These are phyloP conservation scores for Rhinogobio ventralis DNA, from an alignment of 2,797 vertebrate genomes.

Conservation along the genomic window DNA sequence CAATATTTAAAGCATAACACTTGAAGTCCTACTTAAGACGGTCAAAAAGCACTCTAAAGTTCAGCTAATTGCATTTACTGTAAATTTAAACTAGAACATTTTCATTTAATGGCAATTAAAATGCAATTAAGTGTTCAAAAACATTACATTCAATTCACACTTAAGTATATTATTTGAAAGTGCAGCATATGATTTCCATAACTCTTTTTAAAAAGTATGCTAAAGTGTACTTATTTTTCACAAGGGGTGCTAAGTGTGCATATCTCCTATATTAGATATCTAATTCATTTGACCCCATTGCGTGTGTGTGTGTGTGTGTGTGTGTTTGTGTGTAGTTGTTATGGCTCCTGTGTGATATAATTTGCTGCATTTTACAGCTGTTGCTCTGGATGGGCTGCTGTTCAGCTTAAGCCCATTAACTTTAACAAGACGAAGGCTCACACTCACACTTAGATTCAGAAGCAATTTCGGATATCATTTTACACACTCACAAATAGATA, in stretches of 20 bases:
- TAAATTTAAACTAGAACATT: background rate
- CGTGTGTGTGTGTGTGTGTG: slow-evolving; percentile 15
- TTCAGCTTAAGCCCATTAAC: slow-evolving; percentile 71
- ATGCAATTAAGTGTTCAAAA: background rate
- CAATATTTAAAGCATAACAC: background rate
- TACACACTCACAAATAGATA: slow-evolving; percentile 20
- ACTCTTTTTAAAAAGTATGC: background rate
- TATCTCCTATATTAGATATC: background rate
- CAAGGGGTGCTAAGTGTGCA: background rate
- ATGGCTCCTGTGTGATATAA: slow-evolving; percentile 66
- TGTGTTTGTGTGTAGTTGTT: slow-evolving; percentile 33
- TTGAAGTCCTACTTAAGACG: background rate
- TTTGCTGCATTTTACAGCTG: slow-evolving; percentile 73
- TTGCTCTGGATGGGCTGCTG: slow-evolving; percentile 71
- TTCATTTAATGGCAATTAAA: background rate
- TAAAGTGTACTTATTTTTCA: background rate
- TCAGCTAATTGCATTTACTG: background rate
- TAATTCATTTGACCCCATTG: background rate
- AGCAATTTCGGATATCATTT: slow-evolving; percentile 40
- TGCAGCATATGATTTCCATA: background rate
- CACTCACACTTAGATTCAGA: slow-evolving; percentile 37
- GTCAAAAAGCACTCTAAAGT: background rate
- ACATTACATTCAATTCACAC: background rate
- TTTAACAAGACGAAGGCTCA: slow-evolving; percentile 71
- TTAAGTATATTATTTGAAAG: background rate